phyloP scores from a whole-genome alignment of 2,888 invertebrate species.

The Ochropleura leucogaster region DNA sequence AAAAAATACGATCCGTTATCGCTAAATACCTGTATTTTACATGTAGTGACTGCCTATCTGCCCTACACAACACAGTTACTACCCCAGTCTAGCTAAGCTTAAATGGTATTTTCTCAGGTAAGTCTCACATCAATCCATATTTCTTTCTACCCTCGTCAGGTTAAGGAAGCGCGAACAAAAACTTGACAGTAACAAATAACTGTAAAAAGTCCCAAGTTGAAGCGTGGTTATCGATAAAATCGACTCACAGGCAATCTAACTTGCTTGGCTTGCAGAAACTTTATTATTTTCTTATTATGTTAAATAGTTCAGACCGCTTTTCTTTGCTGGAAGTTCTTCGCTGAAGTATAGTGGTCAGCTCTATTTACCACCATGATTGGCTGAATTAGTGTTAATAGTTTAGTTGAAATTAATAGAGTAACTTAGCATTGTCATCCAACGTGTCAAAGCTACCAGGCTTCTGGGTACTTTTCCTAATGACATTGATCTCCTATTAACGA shows the following conservation, averaged over 20 bases:
- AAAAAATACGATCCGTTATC: too few species aligned
- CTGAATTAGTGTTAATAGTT: not conserved
- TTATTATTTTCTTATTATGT: slow-evolving; percentile 19
- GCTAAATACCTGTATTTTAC: not conserved
- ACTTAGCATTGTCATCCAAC: too few species aligned
- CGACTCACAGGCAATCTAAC: slow-evolving; percentile 52
- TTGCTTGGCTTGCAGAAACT: slow-evolving; percentile 26
- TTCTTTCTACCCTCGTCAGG: slow-evolving; percentile 47
- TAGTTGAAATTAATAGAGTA: not conserved
- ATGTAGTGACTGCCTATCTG: not conserved
- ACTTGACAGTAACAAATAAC: slow-evolving; percentile 58
- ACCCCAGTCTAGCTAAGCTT: not conserved
- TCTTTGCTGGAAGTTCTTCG: not conserved
- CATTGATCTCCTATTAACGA: too few species aligned
- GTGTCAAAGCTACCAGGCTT: too few species aligned
- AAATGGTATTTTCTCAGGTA: slow-evolving; percentile 12
- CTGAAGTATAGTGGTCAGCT: not conserved
- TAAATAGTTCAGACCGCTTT: slow-evolving; percentile 12
- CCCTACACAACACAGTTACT: not conserved
- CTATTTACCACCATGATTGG: not conserved
- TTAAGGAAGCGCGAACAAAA: slow-evolving; percentile 48
- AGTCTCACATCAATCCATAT: slow-evolving; percentile 36
- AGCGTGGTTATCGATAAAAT: slow-evolving; percentile 47
- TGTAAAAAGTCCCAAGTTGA: slow-evolving; percentile 39
- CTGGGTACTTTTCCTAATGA: too few species aligned